Evolutionary conservation across 2,113 vertebrate species (phyloP), one percentile per base, ranked within the genome.

Genomic region (Bubo bubo): DNA sequence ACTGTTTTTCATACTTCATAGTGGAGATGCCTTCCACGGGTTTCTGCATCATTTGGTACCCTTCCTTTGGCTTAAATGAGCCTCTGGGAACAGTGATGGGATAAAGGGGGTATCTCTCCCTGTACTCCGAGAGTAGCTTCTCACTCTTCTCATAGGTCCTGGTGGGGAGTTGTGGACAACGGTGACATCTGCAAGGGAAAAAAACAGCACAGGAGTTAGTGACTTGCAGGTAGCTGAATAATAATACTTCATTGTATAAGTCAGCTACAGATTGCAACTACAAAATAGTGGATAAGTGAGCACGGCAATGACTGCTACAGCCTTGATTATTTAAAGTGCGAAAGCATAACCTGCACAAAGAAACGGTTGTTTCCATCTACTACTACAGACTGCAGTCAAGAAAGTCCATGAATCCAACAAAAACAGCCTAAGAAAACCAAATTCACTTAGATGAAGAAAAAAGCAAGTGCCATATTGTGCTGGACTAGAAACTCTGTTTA

Each of bases 121-220:
- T 96, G 55, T 98, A 98, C 75, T 98, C 98, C 0, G 98, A 95
- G 64, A 97, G 79, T 52, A 96, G 87, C 76, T 97, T 97, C 81
- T 98, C 97, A 28, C 20, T 97, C 67, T 79, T 95, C 16, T 96
- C 95, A 37, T 94, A 98, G 59, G 86, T 95, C 59, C 64, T 95
- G 17, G 86, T 96, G 74, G 79, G 47, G 16, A 97, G 74, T 58
- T 98, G 95, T 81, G 97, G 97, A 83, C 98, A 98, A 56, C 34
- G 96, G 71, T 98, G 98, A 70, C 84, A 74, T 66, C 98, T 98
- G 49, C 58, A 90, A 90, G 73, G 64, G n/a, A 93, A 60, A 96
- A 94, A 64, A 93, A 2, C 19, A 16, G 16, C 47, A 86, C 8
- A 43, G 37, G 24, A 35, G 26, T 84, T 72, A 45, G 53, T 55